phyloP scores from a whole-genome alignment of 92 coral and sea anemone genomes.

The Virgularia gustaviana region DNA sequence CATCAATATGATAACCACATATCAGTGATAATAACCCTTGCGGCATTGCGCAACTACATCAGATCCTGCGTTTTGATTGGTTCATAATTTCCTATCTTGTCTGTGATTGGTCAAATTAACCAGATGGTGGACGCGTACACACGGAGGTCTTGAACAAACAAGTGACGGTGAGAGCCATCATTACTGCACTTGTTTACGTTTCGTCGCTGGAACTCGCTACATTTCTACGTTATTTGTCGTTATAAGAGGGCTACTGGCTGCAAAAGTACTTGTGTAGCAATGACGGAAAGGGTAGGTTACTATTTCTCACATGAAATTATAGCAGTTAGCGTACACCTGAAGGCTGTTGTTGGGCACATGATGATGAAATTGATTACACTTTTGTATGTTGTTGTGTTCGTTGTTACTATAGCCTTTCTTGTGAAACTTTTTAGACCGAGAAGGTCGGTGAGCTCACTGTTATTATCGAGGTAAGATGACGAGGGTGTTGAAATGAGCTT shows the following conservation, averaged over 20 bases:
- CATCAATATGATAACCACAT: neutral
- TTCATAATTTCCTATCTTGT: neutral
- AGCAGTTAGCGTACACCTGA: neutral
- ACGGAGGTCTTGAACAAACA: neutral
- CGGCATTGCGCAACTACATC: neutral
- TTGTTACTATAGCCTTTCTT: constrained; percentile 9
- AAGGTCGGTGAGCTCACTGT: constrained; percentile 98
- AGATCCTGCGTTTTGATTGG: constrained; percentile 12
- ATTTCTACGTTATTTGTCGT: neutral
- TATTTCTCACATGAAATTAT: neutral
- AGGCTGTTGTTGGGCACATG: neutral
- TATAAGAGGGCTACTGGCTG: constrained; percentile 11
- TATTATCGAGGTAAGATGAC: constrained; percentile 67
- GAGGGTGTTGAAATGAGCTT: neutral
- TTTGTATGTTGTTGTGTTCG: constrained; percentile 7
- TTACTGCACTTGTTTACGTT: too few relatives aligned
- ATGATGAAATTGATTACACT: constrained; percentile 11
- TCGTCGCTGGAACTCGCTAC: neutral
- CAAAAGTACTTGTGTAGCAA: constrained; percentile 5
- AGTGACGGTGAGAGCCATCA: too few relatives aligned
- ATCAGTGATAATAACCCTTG: neutral
- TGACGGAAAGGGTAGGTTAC: constrained; percentile 33
- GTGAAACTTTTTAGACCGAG: constrained; percentile 73
- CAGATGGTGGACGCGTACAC: too few relatives aligned
- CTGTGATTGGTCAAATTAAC: constrained; percentile 31